Evolutionary conservation across 1,140 invertebrate species (phyloP).

Genomic region (Oppia nitens): DNA sequence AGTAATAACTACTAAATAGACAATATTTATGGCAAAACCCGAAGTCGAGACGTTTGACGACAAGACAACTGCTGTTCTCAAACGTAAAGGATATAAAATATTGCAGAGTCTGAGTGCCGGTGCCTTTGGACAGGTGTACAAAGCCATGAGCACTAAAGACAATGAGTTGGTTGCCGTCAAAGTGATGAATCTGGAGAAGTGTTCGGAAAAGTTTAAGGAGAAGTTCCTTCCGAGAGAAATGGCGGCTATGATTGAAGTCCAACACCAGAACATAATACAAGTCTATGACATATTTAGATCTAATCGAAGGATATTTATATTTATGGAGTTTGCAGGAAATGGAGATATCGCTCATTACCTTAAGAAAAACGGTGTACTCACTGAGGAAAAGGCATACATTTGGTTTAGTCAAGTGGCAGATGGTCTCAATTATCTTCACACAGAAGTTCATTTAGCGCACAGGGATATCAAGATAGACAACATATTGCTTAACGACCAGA

Average conservation of each 20-base stretch:
- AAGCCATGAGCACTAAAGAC: not conserved
- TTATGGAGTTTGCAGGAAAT: slow-evolving; percentile 13
- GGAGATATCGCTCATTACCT: slow-evolving; percentile 12
- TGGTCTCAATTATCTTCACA: slow-evolving; percentile 12
- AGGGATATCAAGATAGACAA: slow-evolving; percentile 15
- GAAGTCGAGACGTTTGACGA: not conserved
- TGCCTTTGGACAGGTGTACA: slow-evolving; percentile 15
- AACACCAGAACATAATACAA: not conserved
- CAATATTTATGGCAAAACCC: too few species aligned
- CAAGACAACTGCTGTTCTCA: slow-evolving; percentile 9
- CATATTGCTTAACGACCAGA: slow-evolving; percentile 3
- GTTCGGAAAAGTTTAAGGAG: slow-evolving; percentile 11
- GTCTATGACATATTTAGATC: slow-evolving; percentile 9
- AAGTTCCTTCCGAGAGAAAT: slow-evolving; percentile 14
- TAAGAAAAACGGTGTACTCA: slow-evolving; percentile 11
- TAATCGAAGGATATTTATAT: slow-evolving; percentile 8
- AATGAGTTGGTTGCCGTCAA: slow-evolving; percentile 13
- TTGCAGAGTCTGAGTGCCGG: slow-evolving; percentile 10
- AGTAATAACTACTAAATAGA: too few species aligned
- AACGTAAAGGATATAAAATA: slow-evolving; percentile 13
- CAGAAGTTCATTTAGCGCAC: slow-evolving; percentile 8
- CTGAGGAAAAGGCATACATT: not conserved
- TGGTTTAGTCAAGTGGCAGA: slow-evolving; percentile 10
- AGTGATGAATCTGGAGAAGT: slow-evolving; percentile 11
- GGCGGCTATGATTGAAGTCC: slow-evolving; percentile 4